Conservation (phyloP, 2,797 vertebrate genomes). For the Arctocebus calabarensis region DNA sequence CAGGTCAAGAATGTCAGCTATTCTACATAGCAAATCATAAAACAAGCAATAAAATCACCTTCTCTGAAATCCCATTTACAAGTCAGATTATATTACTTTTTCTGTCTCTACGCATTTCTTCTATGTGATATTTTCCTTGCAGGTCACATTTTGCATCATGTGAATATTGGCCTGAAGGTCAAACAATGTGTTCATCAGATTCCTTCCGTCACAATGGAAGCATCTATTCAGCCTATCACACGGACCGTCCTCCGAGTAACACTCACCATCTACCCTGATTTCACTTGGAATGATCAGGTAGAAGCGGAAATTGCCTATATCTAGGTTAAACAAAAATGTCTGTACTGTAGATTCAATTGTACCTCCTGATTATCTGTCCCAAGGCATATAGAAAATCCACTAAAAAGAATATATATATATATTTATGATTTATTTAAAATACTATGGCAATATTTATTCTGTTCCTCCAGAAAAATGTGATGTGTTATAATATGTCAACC, state of each 20-base stretch:
- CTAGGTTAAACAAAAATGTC: constrained; percentile 3
- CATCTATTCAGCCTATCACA: constrained; percentile 97
- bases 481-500: background rate
- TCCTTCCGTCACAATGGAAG: constrained; percentile 95
- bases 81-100: constrained; percentile 83
- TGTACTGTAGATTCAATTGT: background rate
- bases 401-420: background rate
- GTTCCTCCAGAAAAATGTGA: background rate
- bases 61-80: constrained; percentile 85
- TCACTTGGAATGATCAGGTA: constrained; percentile 98
- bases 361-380: background rate
- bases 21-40: constrained; percentile 86
- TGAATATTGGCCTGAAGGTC: constrained; percentile 96
- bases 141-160: constrained; percentile 99
- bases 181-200: constrained; percentile 98
- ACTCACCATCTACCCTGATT: constrained; percentile 93
- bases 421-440: constrained; percentile 26
- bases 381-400: background rate
- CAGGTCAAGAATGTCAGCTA: constrained; percentile 87
- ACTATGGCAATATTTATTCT: background rate
- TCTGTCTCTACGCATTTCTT: constrained; percentile 82
- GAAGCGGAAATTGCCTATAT: constrained; percentile 63
- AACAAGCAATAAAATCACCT: constrained; percentile 83
- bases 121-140: constrained; percentile 84
- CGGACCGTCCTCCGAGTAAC: constrained; percentile 96